A percentile compares a stretch with the other conserved stretches of the same genome.
Evolutionary conservation across 2,888 invertebrate species (phyloP).

Genomic region (Bruchidius siliquastri): DNA sequence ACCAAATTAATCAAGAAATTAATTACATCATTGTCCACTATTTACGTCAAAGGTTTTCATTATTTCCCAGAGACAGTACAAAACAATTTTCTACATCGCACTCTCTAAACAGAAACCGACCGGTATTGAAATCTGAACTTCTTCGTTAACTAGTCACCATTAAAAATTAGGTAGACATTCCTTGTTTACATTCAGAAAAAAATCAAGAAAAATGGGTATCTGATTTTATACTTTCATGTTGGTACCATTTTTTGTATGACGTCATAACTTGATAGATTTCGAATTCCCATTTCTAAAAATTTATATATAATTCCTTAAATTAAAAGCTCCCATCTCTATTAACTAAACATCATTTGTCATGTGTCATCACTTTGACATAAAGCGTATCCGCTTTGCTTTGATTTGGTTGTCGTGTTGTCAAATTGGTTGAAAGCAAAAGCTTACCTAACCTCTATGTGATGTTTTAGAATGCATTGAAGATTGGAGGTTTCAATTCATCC

Average conservation of each 20-base stretch:
- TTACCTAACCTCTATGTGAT: no score
- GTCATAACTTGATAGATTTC: neutral
- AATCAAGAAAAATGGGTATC: neutral
- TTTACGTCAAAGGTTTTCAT: conserved; percentile 23
- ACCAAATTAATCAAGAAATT: conserved; percentile 17
- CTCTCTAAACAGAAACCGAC: neutral
- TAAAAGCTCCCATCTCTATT: no score
- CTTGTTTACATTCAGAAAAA: neutral
- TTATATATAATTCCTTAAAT: neutral
- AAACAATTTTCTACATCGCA: conserved; percentile 11
- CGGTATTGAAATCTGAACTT: neutral
- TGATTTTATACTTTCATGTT: neutral
- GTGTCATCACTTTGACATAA: no score
- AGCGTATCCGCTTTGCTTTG: no score
- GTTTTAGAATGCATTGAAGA: no score
- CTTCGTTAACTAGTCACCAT: neutral
- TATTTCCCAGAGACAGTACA: conserved; percentile 18
- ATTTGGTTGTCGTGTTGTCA: no score
- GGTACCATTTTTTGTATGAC: neutral
- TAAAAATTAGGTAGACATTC: neutral
- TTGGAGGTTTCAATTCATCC: no score
- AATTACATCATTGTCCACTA: conserved; percentile 23
- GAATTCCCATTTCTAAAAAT: neutral
- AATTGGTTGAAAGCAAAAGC: no score
- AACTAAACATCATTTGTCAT: no score